These are phyloP conservation scores for Onychomys torridus DNA, from an alignment of 2,797 vertebrate species.

Conservation along the genomic window DNA sequence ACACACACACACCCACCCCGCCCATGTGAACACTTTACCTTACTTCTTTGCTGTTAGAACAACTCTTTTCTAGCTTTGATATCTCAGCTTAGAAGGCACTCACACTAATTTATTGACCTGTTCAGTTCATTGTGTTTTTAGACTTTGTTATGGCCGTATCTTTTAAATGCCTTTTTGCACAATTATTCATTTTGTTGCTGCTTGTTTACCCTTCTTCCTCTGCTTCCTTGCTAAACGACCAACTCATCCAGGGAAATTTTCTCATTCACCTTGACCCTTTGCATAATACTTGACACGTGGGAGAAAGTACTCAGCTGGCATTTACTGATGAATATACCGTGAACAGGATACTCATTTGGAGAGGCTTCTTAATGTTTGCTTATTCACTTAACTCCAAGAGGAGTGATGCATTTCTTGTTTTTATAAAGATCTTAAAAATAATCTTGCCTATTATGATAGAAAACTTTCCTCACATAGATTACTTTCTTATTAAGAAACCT, in stretches of 20 bases:
- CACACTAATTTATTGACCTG: not conserved
- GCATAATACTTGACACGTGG: not conserved
- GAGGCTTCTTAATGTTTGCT: not conserved
- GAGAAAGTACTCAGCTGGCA: not conserved
- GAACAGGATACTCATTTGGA: not conserved
- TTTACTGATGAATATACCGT: not conserved
- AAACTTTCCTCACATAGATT: not conserved
- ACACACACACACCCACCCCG: too few species aligned
- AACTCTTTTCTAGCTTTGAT: not conserved
- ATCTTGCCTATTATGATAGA: not conserved
- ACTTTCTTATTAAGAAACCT: not conserved
- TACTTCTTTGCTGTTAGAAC: not conserved
- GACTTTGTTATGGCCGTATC: not conserved
- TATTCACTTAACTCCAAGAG: not conserved
- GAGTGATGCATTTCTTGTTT: not conserved
- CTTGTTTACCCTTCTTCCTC: slow-evolving; percentile 1
- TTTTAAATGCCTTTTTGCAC: not conserved
- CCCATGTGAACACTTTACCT: not conserved
- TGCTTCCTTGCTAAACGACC: not conserved
- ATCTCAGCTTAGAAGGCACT: not conserved
- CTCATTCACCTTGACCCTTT: not conserved
- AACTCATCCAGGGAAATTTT: not conserved
- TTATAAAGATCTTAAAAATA: slow-evolving; percentile 15
- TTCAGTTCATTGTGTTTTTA: not conserved
- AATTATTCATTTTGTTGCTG: not conserved